Evolutionary conservation across 2,113 vertebrate species (phyloP).

Genomic region (Dipodomys ordii): DNA sequence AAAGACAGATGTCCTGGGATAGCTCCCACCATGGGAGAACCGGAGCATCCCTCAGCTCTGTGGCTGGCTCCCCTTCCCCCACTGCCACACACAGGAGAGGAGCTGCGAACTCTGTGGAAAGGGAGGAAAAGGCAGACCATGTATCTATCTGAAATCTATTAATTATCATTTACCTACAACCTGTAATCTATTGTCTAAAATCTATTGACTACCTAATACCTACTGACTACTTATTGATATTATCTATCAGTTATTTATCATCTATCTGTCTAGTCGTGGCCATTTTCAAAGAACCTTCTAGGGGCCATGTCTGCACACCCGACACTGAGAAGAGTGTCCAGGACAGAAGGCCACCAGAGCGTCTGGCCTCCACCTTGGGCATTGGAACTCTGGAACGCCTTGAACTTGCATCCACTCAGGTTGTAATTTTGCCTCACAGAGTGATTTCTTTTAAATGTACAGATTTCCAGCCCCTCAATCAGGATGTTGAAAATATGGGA

Average conservation of each 20-base stretch:
- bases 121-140: too few relatives aligned
- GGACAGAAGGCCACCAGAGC: background rate
- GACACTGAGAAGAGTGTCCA: background rate
- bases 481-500: background rate
- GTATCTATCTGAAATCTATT: too few relatives aligned
- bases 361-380: background rate
- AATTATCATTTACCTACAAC: too few relatives aligned
- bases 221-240: too few relatives aligned
- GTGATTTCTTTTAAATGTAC: background rate
- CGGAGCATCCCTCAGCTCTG: background rate
- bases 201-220: too few relatives aligned
- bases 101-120: too few relatives aligned
- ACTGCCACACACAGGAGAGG: too few relatives aligned
- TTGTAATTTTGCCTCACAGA: background rate
- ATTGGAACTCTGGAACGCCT: background rate
- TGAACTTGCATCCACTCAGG: background rate
- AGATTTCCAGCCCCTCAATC: background rate
- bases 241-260: too few relatives aligned
- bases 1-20: background rate
- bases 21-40: background rate
- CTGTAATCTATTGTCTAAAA: too few relatives aligned
- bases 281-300: background rate
- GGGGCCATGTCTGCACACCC: rapidly evolving
- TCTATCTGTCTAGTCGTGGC: background rate
- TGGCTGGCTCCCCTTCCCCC: background rate